Conservation (phyloP, 2,888 invertebrate species). For the Heliconius erato region DNA sequence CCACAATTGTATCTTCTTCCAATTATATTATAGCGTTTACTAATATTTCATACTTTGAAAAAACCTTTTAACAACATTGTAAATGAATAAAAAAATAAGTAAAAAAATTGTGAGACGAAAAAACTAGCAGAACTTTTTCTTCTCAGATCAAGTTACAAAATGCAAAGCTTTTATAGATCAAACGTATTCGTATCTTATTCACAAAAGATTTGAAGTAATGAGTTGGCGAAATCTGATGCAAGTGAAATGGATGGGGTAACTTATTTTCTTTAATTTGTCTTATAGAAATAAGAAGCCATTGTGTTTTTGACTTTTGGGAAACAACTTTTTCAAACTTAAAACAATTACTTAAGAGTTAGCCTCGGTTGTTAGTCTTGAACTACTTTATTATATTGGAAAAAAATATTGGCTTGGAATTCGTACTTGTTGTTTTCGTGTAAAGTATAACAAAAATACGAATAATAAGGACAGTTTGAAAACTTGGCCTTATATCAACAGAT, state of each 20-base stretch:
- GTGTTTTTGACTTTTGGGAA: not conserved
- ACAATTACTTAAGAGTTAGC: too few relatives aligned
- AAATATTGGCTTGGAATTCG: too few relatives aligned
- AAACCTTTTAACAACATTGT: not conserved
- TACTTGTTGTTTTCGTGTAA: too few relatives aligned
- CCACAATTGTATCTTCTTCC: not conserved
- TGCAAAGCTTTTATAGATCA: constrained; percentile 59
- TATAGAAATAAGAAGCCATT: not conserved
- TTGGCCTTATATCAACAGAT: too few relatives aligned
- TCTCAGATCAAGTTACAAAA: constrained; percentile 34
- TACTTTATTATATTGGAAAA: too few relatives aligned
- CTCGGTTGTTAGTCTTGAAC: not conserved
- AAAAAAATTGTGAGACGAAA: not conserved
- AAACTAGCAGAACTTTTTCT: not conserved
- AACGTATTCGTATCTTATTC: constrained; percentile 70
- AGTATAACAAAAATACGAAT: too few relatives aligned
- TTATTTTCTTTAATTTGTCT: constrained; percentile 44
- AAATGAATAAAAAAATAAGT: not conserved
- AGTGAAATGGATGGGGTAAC: constrained; percentile 62
- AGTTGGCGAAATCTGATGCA: constrained; percentile 63
- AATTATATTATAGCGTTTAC: not conserved
- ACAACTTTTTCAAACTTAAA: not conserved
- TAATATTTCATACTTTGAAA: not conserved
- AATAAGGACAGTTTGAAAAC: too few relatives aligned
- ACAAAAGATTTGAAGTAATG: constrained; percentile 68